Base-by-base conservation (phyloP, 1,140 invertebrate genomes). In the Chelonus insularis region DNA sequence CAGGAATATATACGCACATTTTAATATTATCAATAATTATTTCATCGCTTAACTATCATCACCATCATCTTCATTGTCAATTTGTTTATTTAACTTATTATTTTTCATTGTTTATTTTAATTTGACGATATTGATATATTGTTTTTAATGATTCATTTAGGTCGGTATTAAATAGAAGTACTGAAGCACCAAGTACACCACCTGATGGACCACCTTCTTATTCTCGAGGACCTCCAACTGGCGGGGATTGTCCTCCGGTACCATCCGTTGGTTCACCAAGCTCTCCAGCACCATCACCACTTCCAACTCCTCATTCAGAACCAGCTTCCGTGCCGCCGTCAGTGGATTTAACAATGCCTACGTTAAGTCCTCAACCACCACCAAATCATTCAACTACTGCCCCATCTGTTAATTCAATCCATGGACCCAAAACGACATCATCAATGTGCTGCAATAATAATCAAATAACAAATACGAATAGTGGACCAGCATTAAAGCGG, bases 231-330 rank as follows among this genome's bases (percentile, higher is more conserved):
- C 85, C 85, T 51, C 78, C 81, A 20, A 82, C 81, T 12, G 80
- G 77, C 58, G 80, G 79, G 57, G 84, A 86, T 72, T 87, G 86
- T 48, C 68, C 88, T 57, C 86, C 86, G 9, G 84, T 88, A 51
- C 85, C 87, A 47, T 88, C 86, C 8, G 87, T 89, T 11, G 89
- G 88, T 14, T 92, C 90, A 34, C 90, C 91, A 4, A 84, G 84
- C 63, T 88, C 88, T n/a, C 88, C 87, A 16, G 89, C 87, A 18
- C 91, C 91, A 4, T 92, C 91, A 4, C 90, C 91, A 9, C 82
- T 92, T 68, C 87, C 88, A 34, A 89, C 90, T 57, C 88, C 89
- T 29, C 86, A 88, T 69, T 90, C 89, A 37, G 89, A 91, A 69
- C 88, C 88, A 14, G 83, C 89, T 0, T 89, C 88, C n/a, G 87